Base-by-base conservation (phyloP, 2,113 vertebrate species). In the Centrocercus urophasianus region DNA sequence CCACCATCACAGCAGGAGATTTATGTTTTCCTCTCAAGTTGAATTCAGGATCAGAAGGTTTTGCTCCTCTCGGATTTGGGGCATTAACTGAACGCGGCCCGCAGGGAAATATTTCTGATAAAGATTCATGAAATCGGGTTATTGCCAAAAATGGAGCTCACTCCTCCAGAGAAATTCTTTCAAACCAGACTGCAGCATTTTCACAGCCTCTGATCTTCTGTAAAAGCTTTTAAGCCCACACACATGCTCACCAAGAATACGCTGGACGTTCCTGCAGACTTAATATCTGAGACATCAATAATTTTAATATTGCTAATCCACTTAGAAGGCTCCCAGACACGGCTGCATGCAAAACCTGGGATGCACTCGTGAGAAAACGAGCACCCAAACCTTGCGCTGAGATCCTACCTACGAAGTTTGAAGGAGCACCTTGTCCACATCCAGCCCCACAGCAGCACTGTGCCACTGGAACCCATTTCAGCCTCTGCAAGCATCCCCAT, bases 191-290 rank as follows among this genome's bases (percentile, higher is more conserved):
- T 76, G 86, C 57, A 95, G 71, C 52, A 18, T 67, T 95, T 96
- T 50, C 77, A 66, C 28, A 54, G 90, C 4, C 92, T 94, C 90
- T 64, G 74, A 93, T 91, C 86, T 91, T 79, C 57, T 42, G 71
- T 16, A 27, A 32, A 18, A 82, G 86, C 82, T 95, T 94, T 70
- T 47, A 85, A 96, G 94, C 65, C 95, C 95, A 95, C 84, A 93
- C 93, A 89, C 73, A 57, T 25, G 3, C 66, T 72, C 40, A 8
- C 79, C 52, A 19, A 42, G 70, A n/a, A 9, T 11, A 54, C 4
- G 12, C 77, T 10, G 78, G 77, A 36, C 42, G 60, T 1, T 45
- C 72, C 69, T 22, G 60, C n/a, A 8, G 45, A 48, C 45, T 57
- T 71, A 64, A 50, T 20, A 20, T 5, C 83, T 0, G 4, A 54